Base-by-base conservation (phyloP, 2,797 vertebrate genomes). In the Sebastes jordani region DNA sequence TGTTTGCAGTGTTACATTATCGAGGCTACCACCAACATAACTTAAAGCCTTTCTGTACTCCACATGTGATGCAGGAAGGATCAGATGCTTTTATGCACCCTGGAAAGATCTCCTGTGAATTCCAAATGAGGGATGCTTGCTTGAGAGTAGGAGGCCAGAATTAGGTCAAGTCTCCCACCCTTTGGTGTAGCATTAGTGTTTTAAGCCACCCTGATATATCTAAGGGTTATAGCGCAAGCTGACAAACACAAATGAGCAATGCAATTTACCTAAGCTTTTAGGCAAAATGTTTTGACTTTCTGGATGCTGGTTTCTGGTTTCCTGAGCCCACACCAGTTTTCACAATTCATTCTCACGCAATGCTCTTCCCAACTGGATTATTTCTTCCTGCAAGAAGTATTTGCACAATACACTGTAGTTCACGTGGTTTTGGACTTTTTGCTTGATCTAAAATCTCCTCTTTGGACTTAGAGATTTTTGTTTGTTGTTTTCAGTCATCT, bases 111-210 rank as follows among this genome's bases (percentile, higher is more conserved):
- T 81, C 52, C 62, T 87, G 89, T 91, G 88, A 89, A 90, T 88
- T 88, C 71, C 70, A 85, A 86, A 86, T 88, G 77, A 89, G 76
- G 68, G 73, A 86, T 61, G 74, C 76, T 80, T 71, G 16, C 42
- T 46, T 18, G 67, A 72, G 76, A 81, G 87, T 22, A 67, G 82
- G 73, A 82, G 80, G 86, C 69, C 80, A 67, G 86, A 95, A 92
- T 89, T 93, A 92, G 95, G 94, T 94, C 92, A 93, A 88, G 89
- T 84, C 84, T 84, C 78, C 82, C 67, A 72, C 74, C 82, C 85
- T 85, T 82, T 86, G 79, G 83, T 77, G 64, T 56, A 71, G 91
- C 82, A 86, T 90, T 90, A 82, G 82, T 75, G 74, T 86, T 88
- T 87, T 76, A 89, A 90, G 78, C 81, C 80, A 72, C 76, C 49